Base-by-base conservation (phyloP, 1,140 invertebrate genomes). In the Drosophila bocki region DNA sequence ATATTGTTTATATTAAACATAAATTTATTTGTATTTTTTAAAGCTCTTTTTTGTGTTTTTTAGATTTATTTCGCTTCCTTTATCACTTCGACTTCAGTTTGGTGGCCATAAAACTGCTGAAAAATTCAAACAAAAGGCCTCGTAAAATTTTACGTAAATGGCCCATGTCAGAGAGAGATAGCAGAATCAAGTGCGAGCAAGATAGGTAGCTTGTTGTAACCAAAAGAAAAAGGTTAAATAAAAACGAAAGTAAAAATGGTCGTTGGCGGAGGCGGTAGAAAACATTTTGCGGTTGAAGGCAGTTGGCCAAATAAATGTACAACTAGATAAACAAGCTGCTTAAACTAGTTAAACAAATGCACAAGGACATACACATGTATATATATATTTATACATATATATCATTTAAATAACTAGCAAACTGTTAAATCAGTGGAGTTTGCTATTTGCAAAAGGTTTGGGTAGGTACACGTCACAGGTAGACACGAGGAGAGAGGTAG, bases 281-380 rank as follows among this genome's bases (percentile, higher is more conserved):
- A 86, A 80, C 80, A 80, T 87, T 88, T 87, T 87, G 84, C 48
- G 84, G 84, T 75, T 87, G 47, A 87, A 83, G 80, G 80, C 80
- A 80, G 84, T 83, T 88, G 77, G 84, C 84, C 84, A 87, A 87
- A 87, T 87, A 88, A 88, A 88, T 87, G 80, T 87, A 83, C 72
- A 80, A 83, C 84, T 69, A 80, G 80, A 87, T 80, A 80, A 88
- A 88, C 80, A 87, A 87, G 72, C 62, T 59, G 82, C 78, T 80
- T 51, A 84, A 86, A 82, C 63, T 79, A 76, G 81, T 80, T 62
- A 53, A 69, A 48, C 61, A 33, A 47, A 72, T n/a, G 41, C 47
- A 56, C 47, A 62, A n/a, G 51, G 7, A 7, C 58, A 68, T 19
- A 65, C 59, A 37, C 35, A 44, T n/a, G 41, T 32, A 37, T 54